Base-by-base conservation (phyloP, 30 jellyfish, hydroid and myxozoan genomes). In the Aurelia aurita region DNA sequence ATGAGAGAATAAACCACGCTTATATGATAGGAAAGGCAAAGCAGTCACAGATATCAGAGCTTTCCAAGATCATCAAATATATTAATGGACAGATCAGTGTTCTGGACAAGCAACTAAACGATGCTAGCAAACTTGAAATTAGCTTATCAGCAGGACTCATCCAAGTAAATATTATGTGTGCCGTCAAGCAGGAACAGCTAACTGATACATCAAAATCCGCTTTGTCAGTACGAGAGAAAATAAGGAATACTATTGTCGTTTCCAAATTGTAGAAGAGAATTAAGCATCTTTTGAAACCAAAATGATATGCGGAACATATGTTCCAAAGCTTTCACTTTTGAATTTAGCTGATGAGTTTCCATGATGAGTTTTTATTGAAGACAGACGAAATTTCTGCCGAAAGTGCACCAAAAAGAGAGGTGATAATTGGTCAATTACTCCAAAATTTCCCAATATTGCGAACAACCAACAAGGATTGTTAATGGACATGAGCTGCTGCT, bases 401-500 rank as follows among this genome's bases (percentile, higher is more conserved):
- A 25, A 69, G 27, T 69, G 63, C 72, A 1, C 68, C 21, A 22
- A 44, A 62, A 28, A 62, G 3, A 62, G 74, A 62, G 74, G 29
- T 62, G 35, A 62, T 62, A 12, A 62, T 62, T 62, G 74, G 35
- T 62, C 62, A 29, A 19, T 16, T 69, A 26, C 32, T 69, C 74
- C 63, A 69, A 69, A 69, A 69, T 16, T 69, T 69, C 22, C 3
- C 80, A 26, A 32, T 1, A 18, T 19, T 0, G 80, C 62, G 63
- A 69, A 25, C 62, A 69, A 44, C 80, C 21, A 44, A 32, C 54
- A 1, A 69, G 65, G 80, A 44, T 69, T 32, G 62, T 69, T 1
- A 44, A 69, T 44, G 62, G 6, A 12, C 80, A 32, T 31, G 80
- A 69, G 80, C 16, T 69, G 62, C 15, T 44, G 62, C 62, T 69